Percentiles rank a stretch among this genome's conserved stretches.
Conservation (phyloP, 2,797 vertebrate genomes). For the Smutsia gigantea region DNA sequence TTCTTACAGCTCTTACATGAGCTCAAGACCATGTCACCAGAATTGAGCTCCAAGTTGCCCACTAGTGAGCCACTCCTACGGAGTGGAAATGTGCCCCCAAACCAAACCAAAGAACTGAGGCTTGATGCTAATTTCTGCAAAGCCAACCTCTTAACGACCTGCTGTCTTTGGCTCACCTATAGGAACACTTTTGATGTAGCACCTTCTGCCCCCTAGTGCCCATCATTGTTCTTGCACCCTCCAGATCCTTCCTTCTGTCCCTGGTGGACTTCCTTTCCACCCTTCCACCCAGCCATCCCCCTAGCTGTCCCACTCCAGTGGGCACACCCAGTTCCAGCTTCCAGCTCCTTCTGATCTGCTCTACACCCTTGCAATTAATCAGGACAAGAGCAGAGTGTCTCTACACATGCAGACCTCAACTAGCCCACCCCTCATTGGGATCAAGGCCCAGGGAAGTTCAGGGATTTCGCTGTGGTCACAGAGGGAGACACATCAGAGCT, state of each 20-base stretch:
- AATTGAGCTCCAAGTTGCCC: neutral
- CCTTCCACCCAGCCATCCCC: neutral
- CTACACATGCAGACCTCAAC: neutral
- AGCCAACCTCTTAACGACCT: neutral
- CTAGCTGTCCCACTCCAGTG: neutral
- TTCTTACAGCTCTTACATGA: neutral
- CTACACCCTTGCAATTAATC: neutral
- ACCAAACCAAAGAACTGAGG: neutral
- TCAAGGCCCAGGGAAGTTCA: neutral
- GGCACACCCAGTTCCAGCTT: neutral
- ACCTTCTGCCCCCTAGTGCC: neutral
- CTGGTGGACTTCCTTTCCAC: neutral
- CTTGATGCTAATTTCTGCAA: neutral
- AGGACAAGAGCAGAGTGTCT: neutral
- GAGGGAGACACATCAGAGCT: neutral
- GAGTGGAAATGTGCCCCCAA: neutral
- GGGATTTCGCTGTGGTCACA: neutral
- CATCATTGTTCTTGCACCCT: neutral
- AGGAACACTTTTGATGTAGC: neutral
- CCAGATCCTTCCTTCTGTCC: neutral
- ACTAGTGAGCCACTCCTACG: neutral
- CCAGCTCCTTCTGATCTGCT: neutral
- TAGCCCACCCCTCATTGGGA: neutral
- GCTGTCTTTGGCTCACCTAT: neutral
- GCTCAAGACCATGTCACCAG: neutral